Evolutionary conservation across 2,113 vertebrate species (phyloP), one percentile per base, ranked within the genome.

Genomic region (Hippocampus comes): DNA sequence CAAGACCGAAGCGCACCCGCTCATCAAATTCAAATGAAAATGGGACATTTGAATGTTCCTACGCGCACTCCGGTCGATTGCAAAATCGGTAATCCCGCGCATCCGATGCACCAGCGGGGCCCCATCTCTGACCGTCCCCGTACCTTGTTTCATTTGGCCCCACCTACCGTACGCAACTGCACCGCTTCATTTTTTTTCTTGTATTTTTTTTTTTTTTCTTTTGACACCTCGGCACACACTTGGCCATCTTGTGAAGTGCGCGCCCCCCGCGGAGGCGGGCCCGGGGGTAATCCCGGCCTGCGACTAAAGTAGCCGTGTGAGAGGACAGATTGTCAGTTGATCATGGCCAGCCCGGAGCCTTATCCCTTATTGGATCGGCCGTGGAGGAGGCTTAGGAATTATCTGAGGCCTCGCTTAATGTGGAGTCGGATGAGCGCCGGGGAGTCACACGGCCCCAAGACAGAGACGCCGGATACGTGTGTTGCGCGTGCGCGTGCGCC

Each of bases 301-400:
- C 90, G 20, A 86, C 91, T 93, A 92, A 93, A 93, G 91, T 90
- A 90, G 90, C 91, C 91, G 91, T 94, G 91, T 93, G 92, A 89
- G 91, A 92, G 92, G 90, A 91, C 92, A 95, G 93, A 94, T 94
- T 95, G 91, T 91, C 94, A 94, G 92, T 92, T 95, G 94, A 95
- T 96, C 94, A 93, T 94, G 92, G 92, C 90, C 91, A 94, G 92
- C 94, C 92, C 88, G 91, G 85, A 92, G 86, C 87, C 93, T 95
- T 95, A 95, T 95, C 94, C 92, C 91, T 94, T 95, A 95, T 93
- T 95, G 92, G 94, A 95, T 98, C 94, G 94, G 92, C 93, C 94
- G 94, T 95, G 90, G 95, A 94, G 93, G 93, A 95, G 93, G 93
- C 94, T 95, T 97, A 95, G 94, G 94, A 96, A 97, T 95, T 94